Evolutionary conservation across 2,888 invertebrate genomes (phyloP).

Genomic region (Temnothorax unifasciatus): DNA sequence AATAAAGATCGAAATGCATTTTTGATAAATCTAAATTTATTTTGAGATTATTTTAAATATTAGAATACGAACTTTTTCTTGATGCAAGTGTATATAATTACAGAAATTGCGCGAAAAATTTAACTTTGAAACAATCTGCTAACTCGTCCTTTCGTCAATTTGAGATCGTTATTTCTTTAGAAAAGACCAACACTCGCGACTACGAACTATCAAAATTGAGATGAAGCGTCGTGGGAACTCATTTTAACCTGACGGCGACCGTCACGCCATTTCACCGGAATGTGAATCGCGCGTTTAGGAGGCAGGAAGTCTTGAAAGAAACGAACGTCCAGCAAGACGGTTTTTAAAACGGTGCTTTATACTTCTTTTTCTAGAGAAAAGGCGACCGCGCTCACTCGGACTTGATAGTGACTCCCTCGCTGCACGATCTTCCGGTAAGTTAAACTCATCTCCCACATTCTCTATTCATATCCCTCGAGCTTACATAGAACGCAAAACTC

Average conservation of each 20-base stretch:
- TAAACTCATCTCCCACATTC: constrained; percentile 35
- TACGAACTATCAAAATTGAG: constrained; percentile 4
- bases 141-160: neutral
- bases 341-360: constrained; percentile 10
- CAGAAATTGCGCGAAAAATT: neutral
- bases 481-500: constrained; percentile 26
- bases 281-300: constrained; percentile 6
- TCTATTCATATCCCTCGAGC: constrained; percentile 31
- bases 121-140: neutral
- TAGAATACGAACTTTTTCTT: neutral
- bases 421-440: constrained; percentile 85
- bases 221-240: neutral
- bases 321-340: neutral
- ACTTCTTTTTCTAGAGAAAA: constrained; percentile 80
- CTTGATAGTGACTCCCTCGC: constrained; percentile 83
- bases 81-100: neutral
- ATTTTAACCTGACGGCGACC: neutral
- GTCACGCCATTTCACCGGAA: neutral
- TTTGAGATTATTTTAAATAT: neutral
- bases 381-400: constrained; percentile 84
- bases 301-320: neutral
- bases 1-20: neutral
- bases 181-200: neutral
- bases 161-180: neutral
- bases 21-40: neutral